These are phyloP conservation scores for Geranospiza caerulescens DNA, from an alignment of 2,797 vertebrate genomes.

Conservation along the genomic window DNA sequence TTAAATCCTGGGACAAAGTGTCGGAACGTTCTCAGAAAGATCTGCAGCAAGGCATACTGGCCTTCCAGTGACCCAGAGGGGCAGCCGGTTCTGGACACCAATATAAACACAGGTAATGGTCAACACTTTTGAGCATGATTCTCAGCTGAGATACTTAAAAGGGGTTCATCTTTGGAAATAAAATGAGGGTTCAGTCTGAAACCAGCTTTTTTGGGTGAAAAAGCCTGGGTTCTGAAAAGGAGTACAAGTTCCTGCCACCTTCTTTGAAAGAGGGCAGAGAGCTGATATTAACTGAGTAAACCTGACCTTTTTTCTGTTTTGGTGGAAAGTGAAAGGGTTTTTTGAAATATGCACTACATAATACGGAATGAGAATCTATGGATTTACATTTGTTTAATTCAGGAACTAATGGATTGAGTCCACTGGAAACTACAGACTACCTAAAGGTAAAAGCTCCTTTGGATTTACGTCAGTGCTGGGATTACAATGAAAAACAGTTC, in stretches of 20 bases:
- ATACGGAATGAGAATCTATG: neutral
- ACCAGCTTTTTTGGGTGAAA: neutral
- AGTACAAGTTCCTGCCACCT: neutral
- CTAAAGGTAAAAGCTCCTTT: neutral
- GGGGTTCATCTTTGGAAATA: neutral
- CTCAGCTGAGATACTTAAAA: neutral
- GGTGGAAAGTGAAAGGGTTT: neutral
- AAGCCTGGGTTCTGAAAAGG: neutral
- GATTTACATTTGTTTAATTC: neutral
- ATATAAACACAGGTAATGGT: neutral
- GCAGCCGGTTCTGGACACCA: neutral
- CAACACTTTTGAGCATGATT: neutral
- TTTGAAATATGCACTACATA: neutral
- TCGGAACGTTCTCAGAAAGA: neutral
- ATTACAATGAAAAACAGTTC: neutral
- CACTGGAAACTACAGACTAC: neutral
- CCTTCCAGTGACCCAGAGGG: neutral
- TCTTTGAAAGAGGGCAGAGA: neutral
- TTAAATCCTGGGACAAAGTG: neutral
- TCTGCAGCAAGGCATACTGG: neutral
- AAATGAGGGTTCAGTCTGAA: neutral
- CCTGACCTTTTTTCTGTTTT: neutral
- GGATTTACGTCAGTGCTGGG: neutral
- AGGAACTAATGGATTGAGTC: neutral
- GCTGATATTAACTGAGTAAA: neutral